Evolutionary conservation across 2,797 vertebrate species (phyloP).

Genomic region (Ispidina lecontei): DNA sequence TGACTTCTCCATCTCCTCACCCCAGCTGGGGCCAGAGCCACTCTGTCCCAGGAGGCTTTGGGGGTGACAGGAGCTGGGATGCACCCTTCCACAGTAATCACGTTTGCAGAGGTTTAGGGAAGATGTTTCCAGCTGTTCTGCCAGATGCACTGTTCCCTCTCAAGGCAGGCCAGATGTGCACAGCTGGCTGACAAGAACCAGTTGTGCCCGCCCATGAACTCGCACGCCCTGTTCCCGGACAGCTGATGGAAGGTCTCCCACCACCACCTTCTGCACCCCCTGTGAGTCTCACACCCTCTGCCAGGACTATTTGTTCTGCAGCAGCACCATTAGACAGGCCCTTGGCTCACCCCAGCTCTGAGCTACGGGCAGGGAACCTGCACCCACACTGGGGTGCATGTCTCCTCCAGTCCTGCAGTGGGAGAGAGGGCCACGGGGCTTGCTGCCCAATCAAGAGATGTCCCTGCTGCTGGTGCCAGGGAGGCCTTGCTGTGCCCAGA

Average conservation of each 20-base stretch:
- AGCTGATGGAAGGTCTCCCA: background rate
- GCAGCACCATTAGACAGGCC: background rate
- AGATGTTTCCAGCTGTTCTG: background rate
- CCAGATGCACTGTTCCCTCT: background rate
- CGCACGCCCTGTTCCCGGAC: fast-evolving
- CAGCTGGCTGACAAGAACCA: background rate
- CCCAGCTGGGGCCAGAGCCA: background rate
- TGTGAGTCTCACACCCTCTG: background rate
- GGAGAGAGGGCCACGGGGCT: background rate
- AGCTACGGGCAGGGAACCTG: too few relatives aligned
- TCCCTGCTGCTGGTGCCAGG: background rate
- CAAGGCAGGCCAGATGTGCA: background rate
- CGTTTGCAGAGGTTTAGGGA: background rate
- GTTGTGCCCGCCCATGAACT: background rate
- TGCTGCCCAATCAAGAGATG: background rate
- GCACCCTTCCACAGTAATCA: background rate
- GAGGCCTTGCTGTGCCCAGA: background rate
- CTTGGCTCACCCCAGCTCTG: background rate
- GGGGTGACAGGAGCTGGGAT: background rate
- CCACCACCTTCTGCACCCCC: background rate
- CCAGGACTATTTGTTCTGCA: background rate
- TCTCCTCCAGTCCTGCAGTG: background rate
- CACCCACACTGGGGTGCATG: background rate
- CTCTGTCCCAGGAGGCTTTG: background rate
- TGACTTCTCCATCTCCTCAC: background rate